Evolutionary conservation across 2,113 vertebrate species (phyloP), one percentile per base, ranked within the genome.

Genomic region (Lynx canadensis): DNA sequence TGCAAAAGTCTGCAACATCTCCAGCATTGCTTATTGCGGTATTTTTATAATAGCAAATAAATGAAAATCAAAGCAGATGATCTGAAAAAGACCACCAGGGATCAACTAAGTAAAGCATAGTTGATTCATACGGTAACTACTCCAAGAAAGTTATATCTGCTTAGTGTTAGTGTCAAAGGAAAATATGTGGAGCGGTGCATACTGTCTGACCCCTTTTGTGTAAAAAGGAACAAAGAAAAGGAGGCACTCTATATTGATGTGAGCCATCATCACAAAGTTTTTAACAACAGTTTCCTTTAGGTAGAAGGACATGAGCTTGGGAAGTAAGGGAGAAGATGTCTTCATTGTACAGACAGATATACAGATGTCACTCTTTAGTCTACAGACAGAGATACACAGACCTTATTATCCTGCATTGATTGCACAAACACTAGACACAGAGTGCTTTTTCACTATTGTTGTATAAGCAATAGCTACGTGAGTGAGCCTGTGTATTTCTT

Each of bases 21-120:
- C 78, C 29, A 80, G 12, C 16, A 31, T 6, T 74, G 33, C 63
- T 63, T 45, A 81, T 0, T 63, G 79, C 0, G 82, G 68, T 9
- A 52, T 48, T 91, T 97, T 83, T 88, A 21, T 41, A 94, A 91
- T 0, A 41, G 66, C n/a, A 81, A 95, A 50, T 31, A 60, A 92
- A 68, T 50, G 88, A 89, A 92, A 87, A 79, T 18, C 69, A 94
- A 84, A 52, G 29, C 48, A 16, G 60, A 41, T 83, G 65, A n/a
- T 18, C 9, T 79, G 33, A 7, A 69, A 94, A 92, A 63, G 5
- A 65, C 12, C 55, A 60, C 45, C 41, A 96, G 41, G 38, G 23
- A 89, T 29, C 7, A 45, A 81, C 25, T 57, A 74, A 86, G 45
- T 50, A 78, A 83, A 95, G 65, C n/a, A 60, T 1, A 85, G 15